Conservation (phyloP, 2,113 vertebrate genomes). For the Glaucidium brasilianum region DNA sequence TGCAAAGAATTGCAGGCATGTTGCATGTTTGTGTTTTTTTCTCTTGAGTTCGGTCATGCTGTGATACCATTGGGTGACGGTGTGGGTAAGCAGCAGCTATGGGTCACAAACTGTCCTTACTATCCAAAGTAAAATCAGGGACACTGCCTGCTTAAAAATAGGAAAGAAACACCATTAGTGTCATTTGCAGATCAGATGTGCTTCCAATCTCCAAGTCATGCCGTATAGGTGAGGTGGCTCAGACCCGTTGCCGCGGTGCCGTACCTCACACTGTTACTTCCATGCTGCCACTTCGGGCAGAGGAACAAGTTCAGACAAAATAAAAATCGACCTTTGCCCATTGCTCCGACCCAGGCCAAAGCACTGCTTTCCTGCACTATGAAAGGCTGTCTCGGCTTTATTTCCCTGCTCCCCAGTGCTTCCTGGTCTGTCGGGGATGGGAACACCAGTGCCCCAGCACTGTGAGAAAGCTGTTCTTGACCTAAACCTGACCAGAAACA, state of each 20-base stretch:
- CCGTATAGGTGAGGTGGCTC: neutral
- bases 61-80: neutral
- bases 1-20: neutral
- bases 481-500: conserved; percentile 65
- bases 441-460: conserved; percentile 31
- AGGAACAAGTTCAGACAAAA: conserved; percentile 56
- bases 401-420: conserved; percentile 42
- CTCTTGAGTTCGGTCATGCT: neutral
- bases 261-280: neutral
- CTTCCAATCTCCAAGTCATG: neutral
- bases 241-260: neutral
- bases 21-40: neutral
- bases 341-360: neutral
- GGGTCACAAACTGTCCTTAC: neutral
- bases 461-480: conserved; percentile 65
- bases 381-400: neutral
- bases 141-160: neutral
- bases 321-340: neutral
- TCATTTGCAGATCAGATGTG: neutral
- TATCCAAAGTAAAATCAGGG: neutral
- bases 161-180: neutral
- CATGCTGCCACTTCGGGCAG: neutral
- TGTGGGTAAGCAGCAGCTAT: neutral
- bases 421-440: neutral
- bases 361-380: neutral